Base-by-base conservation (phyloP, 2,888 invertebrate species). In the Coleophora deauratella region DNA sequence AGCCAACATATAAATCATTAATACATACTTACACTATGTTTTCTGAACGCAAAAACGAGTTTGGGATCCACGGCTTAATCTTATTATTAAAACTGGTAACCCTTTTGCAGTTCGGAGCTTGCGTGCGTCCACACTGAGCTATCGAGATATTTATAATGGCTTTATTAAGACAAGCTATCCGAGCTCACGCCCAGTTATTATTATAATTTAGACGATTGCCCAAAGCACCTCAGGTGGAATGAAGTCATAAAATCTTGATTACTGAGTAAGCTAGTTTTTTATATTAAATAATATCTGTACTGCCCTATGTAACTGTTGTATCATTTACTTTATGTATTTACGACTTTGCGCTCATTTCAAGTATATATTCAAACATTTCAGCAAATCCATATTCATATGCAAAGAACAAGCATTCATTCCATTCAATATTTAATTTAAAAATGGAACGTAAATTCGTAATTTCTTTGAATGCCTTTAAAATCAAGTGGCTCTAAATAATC, bases 171-270 rank as follows among this genome's bases (percentile, higher is more conserved):
- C 74, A 62, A 69, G 69, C 73, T 66, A 73, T 74, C 68, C 71
- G 57, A 58, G 69, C 73, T 78, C 79, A 77, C 80, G 74, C 80
- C 79, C 82, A 77, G 75, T 84, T 85, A 84, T 85, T 85, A 84
- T 81, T 76, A 77, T 85, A 84, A 85, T 84, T 78, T 81, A 84
- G 81, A 80, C 78, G 79, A 75, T 68, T 81, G 80, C 81, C 82
- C 68, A 78, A 79, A 84, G 81, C 77, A 66, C 61, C 64, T 57
- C 58, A 60, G 65, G 55, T 55, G 56, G 69, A 79, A 85, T 85
- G 79, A 84, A 85, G 84, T 81, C 84, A 82, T 84, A 79, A 66
- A 55, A 43, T 57, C 52, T 55, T 56, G 57, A 58, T 59, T 62
- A 62, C 59, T 58, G 57, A 55, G 59, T 63, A 59, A 46, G 45